Conservation (phyloP, 2,113 vertebrate species). For the Manacus vitellinus region DNA sequence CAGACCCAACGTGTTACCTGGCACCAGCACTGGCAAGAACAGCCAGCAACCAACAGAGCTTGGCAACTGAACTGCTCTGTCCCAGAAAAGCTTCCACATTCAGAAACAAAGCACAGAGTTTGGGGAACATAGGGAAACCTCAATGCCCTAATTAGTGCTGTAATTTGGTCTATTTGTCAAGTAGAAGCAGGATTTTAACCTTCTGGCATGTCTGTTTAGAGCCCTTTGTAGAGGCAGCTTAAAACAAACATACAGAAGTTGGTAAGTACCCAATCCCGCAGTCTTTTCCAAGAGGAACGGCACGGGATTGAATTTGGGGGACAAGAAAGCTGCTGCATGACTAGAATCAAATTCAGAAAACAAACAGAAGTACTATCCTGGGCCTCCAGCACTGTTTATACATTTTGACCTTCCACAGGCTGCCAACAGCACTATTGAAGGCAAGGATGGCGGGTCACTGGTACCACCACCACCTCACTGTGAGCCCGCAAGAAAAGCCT, state of each 20-base stretch:
- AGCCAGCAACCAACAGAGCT: not conserved
- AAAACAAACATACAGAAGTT: not conserved
- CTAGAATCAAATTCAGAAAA: not conserved
- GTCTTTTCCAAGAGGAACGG: not conserved
- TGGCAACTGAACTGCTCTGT: not conserved
- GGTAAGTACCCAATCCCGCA: not conserved
- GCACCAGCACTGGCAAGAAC: not conserved
- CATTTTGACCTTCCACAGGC: not conserved
- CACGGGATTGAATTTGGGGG: not conserved
- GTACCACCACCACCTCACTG: not conserved
- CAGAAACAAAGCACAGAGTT: not conserved
- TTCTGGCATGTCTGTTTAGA: not conserved
- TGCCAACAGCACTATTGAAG: not conserved
- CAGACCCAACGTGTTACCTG: not conserved
- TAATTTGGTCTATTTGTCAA: not conserved
- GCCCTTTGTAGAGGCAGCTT: not conserved
- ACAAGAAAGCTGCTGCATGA: not conserved
- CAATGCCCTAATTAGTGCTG: not conserved
- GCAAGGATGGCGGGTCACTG: rapidly evolving
- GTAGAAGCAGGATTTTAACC: not conserved
- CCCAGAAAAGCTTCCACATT: not conserved
- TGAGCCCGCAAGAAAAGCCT: not conserved
- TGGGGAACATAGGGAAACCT: not conserved
- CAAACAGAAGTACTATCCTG: not conserved
- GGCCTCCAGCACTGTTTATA: not conserved